Conservation (phyloP, 2,797 vertebrate species). For the Chelon labrosus region DNA sequence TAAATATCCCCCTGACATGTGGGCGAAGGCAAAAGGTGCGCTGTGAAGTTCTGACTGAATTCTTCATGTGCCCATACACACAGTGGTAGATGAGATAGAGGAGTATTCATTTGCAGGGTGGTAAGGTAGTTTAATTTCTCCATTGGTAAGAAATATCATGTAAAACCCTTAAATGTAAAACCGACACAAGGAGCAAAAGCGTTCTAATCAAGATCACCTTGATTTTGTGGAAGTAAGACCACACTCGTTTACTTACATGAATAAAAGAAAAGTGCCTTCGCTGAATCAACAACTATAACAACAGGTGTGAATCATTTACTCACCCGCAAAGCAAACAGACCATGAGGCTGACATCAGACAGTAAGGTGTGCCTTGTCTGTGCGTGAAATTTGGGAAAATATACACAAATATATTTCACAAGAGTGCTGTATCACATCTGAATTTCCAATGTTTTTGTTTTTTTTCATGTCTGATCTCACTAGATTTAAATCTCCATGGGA, state of each 20-base stretch:
- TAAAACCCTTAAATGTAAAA: slow-evolving; percentile 27
- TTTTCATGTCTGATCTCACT: slow-evolving; percentile 13
- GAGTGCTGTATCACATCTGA: slow-evolving; percentile 24
- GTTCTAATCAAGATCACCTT: slow-evolving; percentile 41
- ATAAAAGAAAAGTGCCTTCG: slow-evolving; percentile 70
- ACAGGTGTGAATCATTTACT: slow-evolving; percentile 27
- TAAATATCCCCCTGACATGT: neutral
- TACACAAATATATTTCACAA: slow-evolving; percentile 57
- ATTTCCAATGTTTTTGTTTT: neutral
- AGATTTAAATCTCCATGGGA: slow-evolving; percentile 36
- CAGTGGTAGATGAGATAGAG: neutral
- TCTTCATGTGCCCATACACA: neutral
- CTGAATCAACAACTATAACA: slow-evolving; percentile 40
- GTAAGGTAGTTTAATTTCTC: neutral
- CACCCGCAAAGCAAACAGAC: slow-evolving; percentile 48
- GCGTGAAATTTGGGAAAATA: slow-evolving; percentile 27
- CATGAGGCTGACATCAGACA: slow-evolving; percentile 13
- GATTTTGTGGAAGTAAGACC: slow-evolving; percentile 28
- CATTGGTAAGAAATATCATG: slow-evolving; percentile 15
- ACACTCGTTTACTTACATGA: slow-evolving; percentile 34
- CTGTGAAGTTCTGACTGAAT: slow-evolving; percentile 7
- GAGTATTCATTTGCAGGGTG: neutral
- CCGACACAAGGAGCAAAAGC: slow-evolving; percentile 20
- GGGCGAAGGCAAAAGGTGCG: slow-evolving; percentile 10
- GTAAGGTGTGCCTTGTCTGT: slow-evolving; percentile 30